Percentiles rank a stretch among this genome's conserved stretches.
Conservation (phyloP, 2,113 vertebrate genomes). For the Platichthys stellatus region DNA sequence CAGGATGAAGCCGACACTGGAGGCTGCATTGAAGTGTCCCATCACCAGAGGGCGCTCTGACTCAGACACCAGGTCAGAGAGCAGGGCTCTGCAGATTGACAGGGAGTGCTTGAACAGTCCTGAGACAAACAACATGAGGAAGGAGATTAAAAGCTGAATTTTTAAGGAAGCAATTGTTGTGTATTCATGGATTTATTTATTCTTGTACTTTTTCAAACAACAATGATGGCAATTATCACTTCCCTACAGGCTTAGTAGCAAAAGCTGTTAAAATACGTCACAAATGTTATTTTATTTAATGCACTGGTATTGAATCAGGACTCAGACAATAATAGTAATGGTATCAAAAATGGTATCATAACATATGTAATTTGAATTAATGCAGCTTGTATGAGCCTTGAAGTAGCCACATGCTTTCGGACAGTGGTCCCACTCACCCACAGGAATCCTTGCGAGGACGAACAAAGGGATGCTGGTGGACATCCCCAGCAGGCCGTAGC, state of each 20-base stretch:
- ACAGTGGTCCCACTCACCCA: slow-evolving; percentile 83
- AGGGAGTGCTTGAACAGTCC: slow-evolving; percentile 97
- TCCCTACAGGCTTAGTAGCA: too few species aligned
- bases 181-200: too few species aligned
- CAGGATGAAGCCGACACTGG: slow-evolving; percentile 93
- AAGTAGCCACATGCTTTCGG: neutral
- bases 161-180: too few species aligned
- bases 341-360: too few species aligned
- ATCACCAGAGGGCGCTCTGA: slow-evolving; percentile 91
- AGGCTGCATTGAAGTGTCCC: slow-evolving; percentile 92
- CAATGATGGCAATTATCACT: too few species aligned
- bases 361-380: too few species aligned
- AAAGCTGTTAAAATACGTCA: too few species aligned
- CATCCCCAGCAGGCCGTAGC: slow-evolving; percentile 89
- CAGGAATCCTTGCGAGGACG: slow-evolving; percentile 89
- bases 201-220: too few species aligned
- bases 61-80: slow-evolving; percentile 92
- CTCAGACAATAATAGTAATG: too few species aligned
- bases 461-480: slow-evolving; percentile 89
- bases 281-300: too few species aligned
- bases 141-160: neutral
- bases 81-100: slow-evolving; percentile 93
- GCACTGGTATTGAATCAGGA: too few species aligned
- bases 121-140: slow-evolving; percentile 64
- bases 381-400: too few species aligned